Conservation (phyloP, 1,140 invertebrate genomes). For the Euschistus heros region DNA sequence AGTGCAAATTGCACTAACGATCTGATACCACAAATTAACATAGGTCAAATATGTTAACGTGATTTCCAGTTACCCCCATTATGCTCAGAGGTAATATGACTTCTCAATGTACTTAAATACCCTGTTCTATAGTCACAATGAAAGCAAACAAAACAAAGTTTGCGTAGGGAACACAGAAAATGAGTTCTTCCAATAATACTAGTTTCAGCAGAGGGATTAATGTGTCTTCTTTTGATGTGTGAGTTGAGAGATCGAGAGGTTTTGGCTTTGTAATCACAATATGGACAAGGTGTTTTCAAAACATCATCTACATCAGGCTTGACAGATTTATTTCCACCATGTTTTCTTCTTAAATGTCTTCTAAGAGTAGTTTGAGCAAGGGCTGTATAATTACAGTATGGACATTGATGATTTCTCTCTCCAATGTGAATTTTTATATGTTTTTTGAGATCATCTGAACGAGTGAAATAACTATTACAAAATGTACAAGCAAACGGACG, state of each 20-base stretch:
- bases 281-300: too few relatives aligned
- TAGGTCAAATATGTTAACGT: neutral
- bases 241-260: too few relatives aligned
- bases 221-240: too few relatives aligned
- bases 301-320: too few relatives aligned
- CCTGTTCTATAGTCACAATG: neutral
- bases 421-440: neutral
- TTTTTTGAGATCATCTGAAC: neutral
- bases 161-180: neutral
- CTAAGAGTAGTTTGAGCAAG: neutral
- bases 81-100: neutral
- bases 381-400: neutral
- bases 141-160: neutral
- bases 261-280: too few relatives aligned
- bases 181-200: neutral
- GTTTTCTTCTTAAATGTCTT: neutral
- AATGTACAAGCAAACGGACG: neutral
- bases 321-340: neutral
- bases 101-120: neutral
- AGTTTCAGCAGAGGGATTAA: too few relatives aligned
- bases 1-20: too few relatives aligned
- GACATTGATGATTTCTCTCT: neutral
- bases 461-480: neutral
- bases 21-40: too few relatives aligned
- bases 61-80: neutral